phyloP scores from a whole-genome alignment of 2,888 invertebrate species.

The Marronus borbonicus region DNA sequence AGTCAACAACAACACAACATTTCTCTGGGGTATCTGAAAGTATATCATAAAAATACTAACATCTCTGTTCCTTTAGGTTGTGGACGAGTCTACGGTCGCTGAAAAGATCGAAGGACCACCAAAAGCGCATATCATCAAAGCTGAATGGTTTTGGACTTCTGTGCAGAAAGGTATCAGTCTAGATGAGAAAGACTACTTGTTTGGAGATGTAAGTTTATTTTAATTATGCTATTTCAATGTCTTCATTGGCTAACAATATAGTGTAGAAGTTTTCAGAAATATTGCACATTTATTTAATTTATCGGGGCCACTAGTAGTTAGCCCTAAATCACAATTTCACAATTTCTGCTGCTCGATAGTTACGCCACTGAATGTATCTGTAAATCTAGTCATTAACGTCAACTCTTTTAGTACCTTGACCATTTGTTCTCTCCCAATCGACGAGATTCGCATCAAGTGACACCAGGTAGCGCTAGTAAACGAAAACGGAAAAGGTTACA shows the following conservation, averaged over 20 bases:
- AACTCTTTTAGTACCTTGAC: conserved; percentile 69
- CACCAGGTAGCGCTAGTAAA: conserved; percentile 73
- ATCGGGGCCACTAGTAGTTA: too few relatives aligned
- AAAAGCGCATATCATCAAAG: conserved; percentile 86
- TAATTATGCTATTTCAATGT: not conserved
- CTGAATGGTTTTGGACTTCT: conserved; percentile 99
- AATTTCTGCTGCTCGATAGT: too few relatives aligned
- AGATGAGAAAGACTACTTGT: conserved; percentile 91
- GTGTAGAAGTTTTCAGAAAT: too few relatives aligned
- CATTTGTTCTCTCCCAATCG: conserved; percentile 71
- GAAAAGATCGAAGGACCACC: conserved; percentile 76
- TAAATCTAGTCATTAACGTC: not conserved
- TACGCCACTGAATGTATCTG: not conserved
- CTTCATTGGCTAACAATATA: too few relatives aligned
- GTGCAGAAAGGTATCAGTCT: conserved; percentile 96
- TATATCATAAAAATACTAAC: conserved; percentile 50
- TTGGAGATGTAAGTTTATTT: conserved; percentile 82
- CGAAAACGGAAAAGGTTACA: conserved; percentile 88
- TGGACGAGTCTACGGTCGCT: conserved; percentile 85
- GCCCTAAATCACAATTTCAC: too few relatives aligned
- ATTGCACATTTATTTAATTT: too few relatives aligned
- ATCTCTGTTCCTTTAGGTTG: conserved; percentile 76
- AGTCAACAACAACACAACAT: conserved; percentile 37
- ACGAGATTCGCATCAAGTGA: conserved; percentile 74
- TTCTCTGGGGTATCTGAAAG: conserved; percentile 40